Percentiles rank a stretch among this genome's conserved stretches.
These are phyloP conservation scores for Crioceris asparagi DNA, from an alignment of 2,888 invertebrate genomes.

Conservation along the genomic window DNA sequence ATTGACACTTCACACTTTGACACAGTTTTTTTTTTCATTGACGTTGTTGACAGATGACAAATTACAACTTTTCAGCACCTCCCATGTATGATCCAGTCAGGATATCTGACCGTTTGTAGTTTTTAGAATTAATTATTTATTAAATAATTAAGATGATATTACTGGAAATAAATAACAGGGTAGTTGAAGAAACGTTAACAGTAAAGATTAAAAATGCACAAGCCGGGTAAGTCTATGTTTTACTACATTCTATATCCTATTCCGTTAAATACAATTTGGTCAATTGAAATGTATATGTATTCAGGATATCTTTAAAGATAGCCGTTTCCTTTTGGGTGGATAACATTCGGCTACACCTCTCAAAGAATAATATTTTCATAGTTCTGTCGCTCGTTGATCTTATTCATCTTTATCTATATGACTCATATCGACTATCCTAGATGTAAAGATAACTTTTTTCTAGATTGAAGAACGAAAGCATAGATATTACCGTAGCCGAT, in stretches of 20 bases:
- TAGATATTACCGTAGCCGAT: conserved; percentile 90
- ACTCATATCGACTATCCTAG: conserved; percentile 1
- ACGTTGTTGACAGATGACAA: background rate
- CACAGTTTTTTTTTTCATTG: background rate
- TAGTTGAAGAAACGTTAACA: conserved; percentile 93
- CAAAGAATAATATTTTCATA: too few relatives aligned
- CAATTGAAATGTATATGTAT: too few relatives aligned
- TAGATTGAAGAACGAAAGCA: conserved; percentile 90
- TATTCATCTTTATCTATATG: too few relatives aligned
- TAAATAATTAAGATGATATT: conserved; percentile 64
- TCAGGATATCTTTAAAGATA: conserved; percentile 2
- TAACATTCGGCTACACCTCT: too few relatives aligned
- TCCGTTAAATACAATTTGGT: too few relatives aligned
- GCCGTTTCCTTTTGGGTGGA: background rate
- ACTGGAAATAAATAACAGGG: conserved; percentile 98
- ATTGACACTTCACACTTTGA: background rate
- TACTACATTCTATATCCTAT: too few relatives aligned
- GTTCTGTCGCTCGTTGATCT: too few relatives aligned
- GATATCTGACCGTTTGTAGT: conserved; percentile 18
- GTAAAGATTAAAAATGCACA: conserved; percentile 93
- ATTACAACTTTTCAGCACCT: conserved; percentile 21
- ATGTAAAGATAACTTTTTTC: conserved; percentile 32
- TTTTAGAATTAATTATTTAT: conserved; percentile 21
- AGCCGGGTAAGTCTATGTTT: conserved; percentile 80
- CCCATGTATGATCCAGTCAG: conserved; percentile 25